A percentile compares a stretch with the other conserved stretches of the same genome.
Evolutionary conservation across 2,888 invertebrate genomes (phyloP).

Genomic region (Elysia crispata): DNA sequence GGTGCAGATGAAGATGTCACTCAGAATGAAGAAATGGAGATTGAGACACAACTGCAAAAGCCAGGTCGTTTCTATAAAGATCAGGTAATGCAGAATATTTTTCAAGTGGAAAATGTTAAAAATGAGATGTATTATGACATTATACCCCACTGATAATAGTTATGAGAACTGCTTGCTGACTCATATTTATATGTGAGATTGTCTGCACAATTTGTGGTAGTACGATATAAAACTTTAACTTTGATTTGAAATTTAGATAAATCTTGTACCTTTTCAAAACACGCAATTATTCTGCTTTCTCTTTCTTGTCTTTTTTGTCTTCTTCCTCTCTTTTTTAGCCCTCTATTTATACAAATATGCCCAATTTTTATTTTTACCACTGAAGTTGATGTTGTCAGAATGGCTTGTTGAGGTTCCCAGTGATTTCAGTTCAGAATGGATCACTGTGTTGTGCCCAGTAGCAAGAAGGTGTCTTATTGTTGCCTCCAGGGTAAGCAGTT

Average conservation of each 20-base stretch:
- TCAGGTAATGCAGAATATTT: slow-evolving; percentile 63
- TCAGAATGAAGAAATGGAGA: slow-evolving; percentile 55
- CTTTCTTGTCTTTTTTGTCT: neutral
- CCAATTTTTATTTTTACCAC: neutral
- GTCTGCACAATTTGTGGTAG: too few species aligned
- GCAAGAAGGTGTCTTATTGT: slow-evolving; percentile 90
- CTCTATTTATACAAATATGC: neutral
- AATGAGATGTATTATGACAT: too few species aligned
- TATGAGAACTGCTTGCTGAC: too few species aligned
- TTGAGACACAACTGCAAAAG: slow-evolving; percentile 54
- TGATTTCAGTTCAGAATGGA: slow-evolving; percentile 78
- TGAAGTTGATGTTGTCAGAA: slow-evolving; percentile 91
- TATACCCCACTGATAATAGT: too few species aligned
- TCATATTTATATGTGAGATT: too few species aligned
- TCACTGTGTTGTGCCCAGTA: slow-evolving; percentile 85
- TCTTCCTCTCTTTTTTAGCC: neutral
- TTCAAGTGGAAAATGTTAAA: too few species aligned
- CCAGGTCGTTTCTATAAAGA: slow-evolving; percentile 73
- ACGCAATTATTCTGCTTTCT: neutral
- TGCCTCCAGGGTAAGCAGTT: slow-evolving; percentile 81
- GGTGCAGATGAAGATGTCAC: slow-evolving; percentile 57
- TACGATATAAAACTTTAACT: too few species aligned
- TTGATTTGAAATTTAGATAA: neutral
- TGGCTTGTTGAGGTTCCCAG: slow-evolving; percentile 93
- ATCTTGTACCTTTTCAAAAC: neutral